Evolutionary conservation across 2,888 invertebrate genomes (phyloP), one percentile per base, ranked within the genome.

Genomic region (Plagodis dolabraria): DNA sequence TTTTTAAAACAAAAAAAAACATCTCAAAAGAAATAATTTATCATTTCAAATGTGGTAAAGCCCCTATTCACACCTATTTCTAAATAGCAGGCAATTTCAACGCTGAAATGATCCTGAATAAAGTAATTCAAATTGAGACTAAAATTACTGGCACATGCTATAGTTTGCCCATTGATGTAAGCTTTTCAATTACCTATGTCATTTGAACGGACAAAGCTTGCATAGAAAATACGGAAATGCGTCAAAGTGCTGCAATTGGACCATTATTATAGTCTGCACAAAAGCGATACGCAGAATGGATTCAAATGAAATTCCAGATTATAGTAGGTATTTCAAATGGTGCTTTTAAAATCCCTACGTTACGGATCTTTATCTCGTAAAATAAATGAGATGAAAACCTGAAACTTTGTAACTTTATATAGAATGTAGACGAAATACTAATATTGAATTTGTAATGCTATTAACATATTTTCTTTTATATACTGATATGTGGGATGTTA

Each of bases 31-130:
- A 22, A 2, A 22, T 22, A 22, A 22, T 22, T 22, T 22, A 22
- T 22, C 22, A 4, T 22, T 22, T 22, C 22, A 22, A 22, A 22
- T 22, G 22, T 22, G 22, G 1, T 4, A 22, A 22, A 22, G 22
- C 22, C 22, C 22, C 22, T 22, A 22, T 22, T 22, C 22, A 22
- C 22, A 22, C 22, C 22, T 2, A 22, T 22, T 69, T 66, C 63
- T 53, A 60, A 67, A 67, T 68, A 64, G 72, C 52, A 71, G 73
- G 73, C 63, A 61, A 71, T 68, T 71, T 68, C 65, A 73, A 74
- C 74, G 53, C 42, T 65, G 62, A 70, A 79, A 79, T 78, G 73
- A 73, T 72, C 70, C 71, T 63, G 48, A 67, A 71, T 71, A 50
- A 64, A 69, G 67, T 71, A 69, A 72, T 70, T 62, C 56, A 49